Percentiles rank a stretch among this genome's conserved stretches.
These are phyloP conservation scores for Acronicta aceris DNA, from an alignment of 2,888 invertebrate genomes.

Conservation along the genomic window DNA sequence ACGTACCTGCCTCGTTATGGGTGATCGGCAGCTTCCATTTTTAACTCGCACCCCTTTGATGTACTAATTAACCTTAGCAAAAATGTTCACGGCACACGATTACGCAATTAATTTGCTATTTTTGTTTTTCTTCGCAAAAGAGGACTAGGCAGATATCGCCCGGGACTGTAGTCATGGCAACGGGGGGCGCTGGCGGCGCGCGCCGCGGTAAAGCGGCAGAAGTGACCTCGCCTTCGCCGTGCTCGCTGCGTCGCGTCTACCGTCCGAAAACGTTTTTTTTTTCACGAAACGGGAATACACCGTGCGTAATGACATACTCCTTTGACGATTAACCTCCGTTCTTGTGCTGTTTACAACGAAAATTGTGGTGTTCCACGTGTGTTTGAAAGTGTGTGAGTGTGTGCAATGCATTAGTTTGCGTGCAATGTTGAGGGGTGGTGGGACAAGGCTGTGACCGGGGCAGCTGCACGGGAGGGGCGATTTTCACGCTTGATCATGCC, in stretches of 20 bases:
- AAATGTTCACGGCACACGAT: constrained; percentile 80
- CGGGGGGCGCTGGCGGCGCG: constrained; percentile 86
- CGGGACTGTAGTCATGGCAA: constrained; percentile 82
- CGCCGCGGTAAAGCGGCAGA: constrained; percentile 84
- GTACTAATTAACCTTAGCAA: constrained; percentile 73
- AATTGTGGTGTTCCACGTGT: constrained; percentile 64
- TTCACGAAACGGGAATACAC: constrained; percentile 73
- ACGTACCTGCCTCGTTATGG: constrained; percentile 68
- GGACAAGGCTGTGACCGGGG: constrained; percentile 75
- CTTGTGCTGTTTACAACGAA: constrained; percentile 61
- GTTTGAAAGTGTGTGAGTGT: constrained; percentile 70
- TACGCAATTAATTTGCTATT: constrained; percentile 88
- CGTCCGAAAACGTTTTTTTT: constrained; percentile 68
- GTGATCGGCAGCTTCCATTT: constrained; percentile 58
- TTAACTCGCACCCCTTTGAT: constrained; percentile 70
- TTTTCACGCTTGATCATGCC: constrained; percentile 84
- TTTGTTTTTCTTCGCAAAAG: constrained; percentile 83
- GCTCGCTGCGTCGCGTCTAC: constrained; percentile 75
- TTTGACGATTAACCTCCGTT: constrained; percentile 65
- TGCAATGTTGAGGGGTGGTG: constrained; percentile 78
- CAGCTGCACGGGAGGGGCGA: constrained; percentile 77
- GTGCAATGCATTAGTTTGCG: constrained; percentile 73
- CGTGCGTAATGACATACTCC: constrained; percentile 72
- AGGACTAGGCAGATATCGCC: constrained; percentile 82
- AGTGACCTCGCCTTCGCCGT: constrained; percentile 78